phyloP scores from a whole-genome alignment of 2,888 invertebrate genomes.

The Parochlus steinenii region DNA sequence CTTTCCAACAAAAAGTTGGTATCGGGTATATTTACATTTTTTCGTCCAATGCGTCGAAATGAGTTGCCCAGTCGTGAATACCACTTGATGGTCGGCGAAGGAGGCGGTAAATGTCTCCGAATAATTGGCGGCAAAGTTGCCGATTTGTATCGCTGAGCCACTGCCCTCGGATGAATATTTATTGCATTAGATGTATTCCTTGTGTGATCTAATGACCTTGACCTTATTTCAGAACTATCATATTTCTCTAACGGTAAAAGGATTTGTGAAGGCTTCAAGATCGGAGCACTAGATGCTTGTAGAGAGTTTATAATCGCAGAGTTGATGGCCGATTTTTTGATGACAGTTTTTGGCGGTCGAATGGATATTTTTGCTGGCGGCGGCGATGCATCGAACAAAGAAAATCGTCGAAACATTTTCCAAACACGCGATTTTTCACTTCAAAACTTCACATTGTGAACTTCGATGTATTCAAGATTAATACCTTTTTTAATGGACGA shows the following conservation, averaged over 20 bases:
- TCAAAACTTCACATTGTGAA: no score
- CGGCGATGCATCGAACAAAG: conserved; percentile 24
- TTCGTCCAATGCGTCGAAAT: conserved; percentile 9
- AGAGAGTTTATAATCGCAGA: conserved; percentile 5
- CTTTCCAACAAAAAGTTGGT: no score
- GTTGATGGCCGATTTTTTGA: conserved; percentile 27
- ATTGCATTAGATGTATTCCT: no score
- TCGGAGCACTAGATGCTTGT: neutral
- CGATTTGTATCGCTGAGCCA: conserved; percentile 16
- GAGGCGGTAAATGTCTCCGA: conserved; percentile 2
- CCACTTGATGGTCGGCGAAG: conserved; percentile 11
- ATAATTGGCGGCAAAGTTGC: conserved; percentile 17
- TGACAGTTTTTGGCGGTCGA: conserved; percentile 20
- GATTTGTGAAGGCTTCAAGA: neutral
- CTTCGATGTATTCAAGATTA: neutral
- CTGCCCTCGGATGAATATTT: neutral
- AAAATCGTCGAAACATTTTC: conserved; percentile 28
- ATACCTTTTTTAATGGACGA: neutral
- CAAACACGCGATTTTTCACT: neutral
- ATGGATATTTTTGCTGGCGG: conserved; percentile 22
- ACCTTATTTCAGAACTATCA: neutral
- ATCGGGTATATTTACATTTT: neutral
- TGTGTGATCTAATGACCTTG: conserved; percentile 9
- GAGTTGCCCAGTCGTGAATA: conserved; percentile 15
- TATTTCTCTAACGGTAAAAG: neutral